Evolutionary conservation across 1,140 invertebrate genomes (phyloP), one percentile per base, ranked within the genome.

Genomic region (Zaprionus ghesquierei): DNA sequence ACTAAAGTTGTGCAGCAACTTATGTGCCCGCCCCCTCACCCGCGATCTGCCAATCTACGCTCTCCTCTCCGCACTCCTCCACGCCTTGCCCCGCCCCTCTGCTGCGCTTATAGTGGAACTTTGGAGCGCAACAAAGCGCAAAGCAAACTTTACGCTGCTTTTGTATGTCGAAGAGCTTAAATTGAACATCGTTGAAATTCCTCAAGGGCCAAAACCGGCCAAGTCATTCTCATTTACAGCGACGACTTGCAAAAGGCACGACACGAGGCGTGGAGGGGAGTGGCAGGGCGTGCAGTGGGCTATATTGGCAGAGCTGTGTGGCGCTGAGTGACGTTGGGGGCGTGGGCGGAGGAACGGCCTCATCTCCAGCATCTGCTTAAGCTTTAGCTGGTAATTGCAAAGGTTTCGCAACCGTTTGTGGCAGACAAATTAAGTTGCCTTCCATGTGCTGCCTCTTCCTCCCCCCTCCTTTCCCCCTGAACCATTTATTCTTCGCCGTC

Each of bases 121-220:
- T 86, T 75, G 68, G 35, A 54, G 58, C 58, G 68, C 71, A 74
- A 69, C 77, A 69, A 63, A 80, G 81, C 75, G 77, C 81, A 75
- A 70, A 69, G 81, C 64, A 87, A 86, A 86, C 82, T 86, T 86
- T 81, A 70, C 66, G 74, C 81, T 85, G 81, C 81, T 86, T 78
- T 81, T 81, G 71, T 80, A 75, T 69, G 68, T 69, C 81, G 69
- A 72, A 86, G 77, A 85, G 81, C 82, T 86, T 86, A 79, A 86
- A 86, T 86, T 86, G 81, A 86, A 86, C 78, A 60, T 75, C 78
- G 82, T 87, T 87, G 75, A 86, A 86, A 86, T 87, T 86, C 79
- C 81, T 86, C 64, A 65, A 87, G 81, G 79, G 81, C 75, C 75
- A 69, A 55, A 27, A 31, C 13, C 54, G 35, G 35, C 59, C 51